These are phyloP conservation scores for Pelagia noctiluca DNA, from an alignment of 30 jellyfish, hydroid and myxozoan species.

Conservation along the genomic window DNA sequence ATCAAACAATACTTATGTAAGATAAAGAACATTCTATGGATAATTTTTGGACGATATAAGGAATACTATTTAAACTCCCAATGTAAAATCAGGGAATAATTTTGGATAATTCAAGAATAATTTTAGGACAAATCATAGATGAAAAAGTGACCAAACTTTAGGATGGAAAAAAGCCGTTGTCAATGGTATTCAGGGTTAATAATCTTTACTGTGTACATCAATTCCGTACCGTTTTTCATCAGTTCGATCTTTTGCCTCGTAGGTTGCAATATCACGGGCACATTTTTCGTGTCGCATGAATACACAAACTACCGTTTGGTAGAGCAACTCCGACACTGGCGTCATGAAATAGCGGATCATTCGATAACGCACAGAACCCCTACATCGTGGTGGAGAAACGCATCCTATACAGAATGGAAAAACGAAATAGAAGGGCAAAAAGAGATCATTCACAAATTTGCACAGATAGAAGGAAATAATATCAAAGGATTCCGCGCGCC, in stretches of 20 bases:
- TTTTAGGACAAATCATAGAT: too few species aligned
- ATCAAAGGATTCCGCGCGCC: slow-evolving; percentile 90
- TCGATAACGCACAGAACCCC: slow-evolving; percentile 78
- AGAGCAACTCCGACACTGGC: slow-evolving; percentile 34
- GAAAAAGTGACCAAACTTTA: too few species aligned
- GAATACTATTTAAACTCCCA: too few species aligned
- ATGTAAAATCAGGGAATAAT: too few species aligned
- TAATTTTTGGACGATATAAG: too few species aligned
- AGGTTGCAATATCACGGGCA: slow-evolving; percentile 90
- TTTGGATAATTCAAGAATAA: too few species aligned
- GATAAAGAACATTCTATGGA: too few species aligned
- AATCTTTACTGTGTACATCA: too few species aligned
- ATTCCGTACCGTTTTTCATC: neutral
- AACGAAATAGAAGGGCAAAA: slow-evolving; percentile 70
- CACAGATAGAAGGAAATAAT: neutral
- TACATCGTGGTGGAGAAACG: slow-evolving; percentile 81
- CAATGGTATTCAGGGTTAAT: too few species aligned
- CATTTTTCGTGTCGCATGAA: slow-evolving; percentile 80
- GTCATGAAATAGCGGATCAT: slow-evolving; percentile 95
- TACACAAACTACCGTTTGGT: slow-evolving; percentile 75
- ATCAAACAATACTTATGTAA: too few species aligned
- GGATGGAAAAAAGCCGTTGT: too few species aligned
- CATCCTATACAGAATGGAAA: slow-evolving; percentile 76
- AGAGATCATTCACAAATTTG: slow-evolving; percentile 50
- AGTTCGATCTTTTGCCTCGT: neutral